A percentile compares a stretch with the other conserved stretches of the same genome.
Evolutionary conservation across 1,140 invertebrate genomes (phyloP).

Genomic region (Rhopalosiphum padi): DNA sequence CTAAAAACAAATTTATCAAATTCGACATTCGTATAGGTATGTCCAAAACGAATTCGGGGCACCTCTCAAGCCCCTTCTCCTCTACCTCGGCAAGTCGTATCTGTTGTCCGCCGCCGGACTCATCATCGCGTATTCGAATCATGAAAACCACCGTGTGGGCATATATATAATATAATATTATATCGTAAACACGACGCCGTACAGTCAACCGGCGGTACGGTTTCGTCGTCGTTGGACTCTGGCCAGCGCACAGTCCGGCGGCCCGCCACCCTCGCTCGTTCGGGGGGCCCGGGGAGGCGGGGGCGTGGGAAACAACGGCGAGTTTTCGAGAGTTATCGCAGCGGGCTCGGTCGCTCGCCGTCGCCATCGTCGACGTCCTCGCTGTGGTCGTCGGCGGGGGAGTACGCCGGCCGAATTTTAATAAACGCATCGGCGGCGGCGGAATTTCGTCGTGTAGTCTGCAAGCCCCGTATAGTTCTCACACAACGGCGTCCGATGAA

Average conservation of each 20-base stretch:
- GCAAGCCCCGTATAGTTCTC: constrained; percentile 27
- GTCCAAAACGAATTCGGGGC: neutral
- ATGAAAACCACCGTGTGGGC: neutral
- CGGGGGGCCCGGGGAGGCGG: neutral
- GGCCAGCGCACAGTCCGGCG: constrained; percentile 3
- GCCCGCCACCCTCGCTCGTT: neutral
- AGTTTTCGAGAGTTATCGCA: constrained; percentile 35
- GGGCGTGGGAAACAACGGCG: constrained; percentile 25
- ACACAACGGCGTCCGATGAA: constrained; percentile 39
- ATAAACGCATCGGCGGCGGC: constrained; percentile 25
- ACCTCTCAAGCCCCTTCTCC: neutral
- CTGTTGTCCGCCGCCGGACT: neutral
- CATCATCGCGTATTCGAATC: constrained; percentile 29
- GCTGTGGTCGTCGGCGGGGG: neutral
- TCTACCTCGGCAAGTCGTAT: neutral
- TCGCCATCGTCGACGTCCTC: neutral
- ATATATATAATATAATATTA: neutral
- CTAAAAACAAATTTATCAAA: neutral
- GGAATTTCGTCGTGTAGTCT: constrained; percentile 44
- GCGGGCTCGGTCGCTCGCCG: neutral
- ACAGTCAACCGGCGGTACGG: neutral
- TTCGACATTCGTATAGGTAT: neutral
- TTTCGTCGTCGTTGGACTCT: constrained; percentile 39
- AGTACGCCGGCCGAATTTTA: constrained; percentile 56
- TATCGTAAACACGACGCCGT: neutral